Base-by-base conservation (phyloP, 2,113 vertebrate genomes). In the Colossoma macropomum region DNA sequence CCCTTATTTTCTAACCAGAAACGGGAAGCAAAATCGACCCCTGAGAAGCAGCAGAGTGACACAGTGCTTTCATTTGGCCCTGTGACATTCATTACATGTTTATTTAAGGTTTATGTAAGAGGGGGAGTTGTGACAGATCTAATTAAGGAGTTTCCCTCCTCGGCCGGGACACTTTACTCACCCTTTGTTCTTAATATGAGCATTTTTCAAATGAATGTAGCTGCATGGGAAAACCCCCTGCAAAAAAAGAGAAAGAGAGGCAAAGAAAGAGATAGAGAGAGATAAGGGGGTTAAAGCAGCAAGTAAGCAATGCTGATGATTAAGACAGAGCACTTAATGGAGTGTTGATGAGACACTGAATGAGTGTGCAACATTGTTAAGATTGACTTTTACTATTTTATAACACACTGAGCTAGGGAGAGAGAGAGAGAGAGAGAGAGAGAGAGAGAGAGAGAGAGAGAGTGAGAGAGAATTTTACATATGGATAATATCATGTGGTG, bases 161-260 rank as follows among this genome's bases (percentile, higher is more conserved):
- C 17, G 16, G 19, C 21, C 0, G 45, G 15, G 3, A 59, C 11
- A 10, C 25, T 66, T 54, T 59, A 93, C 95, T 91, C 92, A 99
- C 98, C 98, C 98, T 96, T 97, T 99, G 89, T 99, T 99, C 94
- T 98, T 99, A 89, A 99, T 95, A 45, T 95, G 96, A 11, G 98
- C 97, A 90, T 96, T 98, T 94, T 99, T 99, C 93, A 99, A 92
- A 93, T 99, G 97, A 91, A 99, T 92, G 77, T 96, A 98, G 91
- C 93, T 96, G 88, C 95, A 94, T 85, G 98, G 98, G 92, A 99
- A 99, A 93, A 99, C 97, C 71, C 98, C 98, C 98, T 99, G 86
- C 63, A 91, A 94, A 85, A 94, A 81, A 30, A 83, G 52, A 76
- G 28, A 28, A 12, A 77, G 17, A 28, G 15, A 62, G 10, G 63